phyloP scores from a whole-genome alignment of 2,113 vertebrate species.

The Gorsachius goisagi region DNA sequence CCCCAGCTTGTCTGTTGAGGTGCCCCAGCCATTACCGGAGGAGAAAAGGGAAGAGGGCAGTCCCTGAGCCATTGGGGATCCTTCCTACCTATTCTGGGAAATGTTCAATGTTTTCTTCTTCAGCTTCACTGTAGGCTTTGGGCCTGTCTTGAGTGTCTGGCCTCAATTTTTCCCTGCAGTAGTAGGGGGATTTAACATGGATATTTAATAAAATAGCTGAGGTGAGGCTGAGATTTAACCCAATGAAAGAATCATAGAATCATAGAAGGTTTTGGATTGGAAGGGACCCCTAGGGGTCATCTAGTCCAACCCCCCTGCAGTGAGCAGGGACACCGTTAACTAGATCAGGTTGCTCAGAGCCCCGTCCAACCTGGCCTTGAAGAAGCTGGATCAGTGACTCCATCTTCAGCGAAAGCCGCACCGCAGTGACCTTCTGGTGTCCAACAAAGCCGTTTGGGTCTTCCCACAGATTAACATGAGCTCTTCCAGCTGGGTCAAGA shows the following conservation, averaged over 20 bases:
- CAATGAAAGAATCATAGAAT: too few relatives aligned
- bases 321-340: too few relatives aligned
- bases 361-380: too few relatives aligned
- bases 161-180: neutral
- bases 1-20: neutral
- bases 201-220: neutral
- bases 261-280: too few relatives aligned
- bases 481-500: neutral
- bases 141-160: neutral
- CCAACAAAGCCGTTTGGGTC: neutral
- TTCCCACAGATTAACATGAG: neutral
- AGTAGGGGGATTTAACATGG: neutral
- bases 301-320: too few relatives aligned
- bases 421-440: neutral
- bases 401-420: neutral
- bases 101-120: neutral
- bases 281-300: too few relatives aligned
- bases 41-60: neutral
- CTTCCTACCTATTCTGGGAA: neutral
- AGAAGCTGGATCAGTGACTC: neutral
- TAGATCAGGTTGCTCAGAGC: too few relatives aligned
- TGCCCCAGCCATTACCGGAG: neutral
- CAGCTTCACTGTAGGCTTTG: neutral
- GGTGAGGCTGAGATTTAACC: rapidly evolving
- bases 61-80: neutral